These are phyloP conservation scores for Anguilla obscura DNA, from an alignment of 2,797 vertebrate species.

Conservation along the genomic window DNA sequence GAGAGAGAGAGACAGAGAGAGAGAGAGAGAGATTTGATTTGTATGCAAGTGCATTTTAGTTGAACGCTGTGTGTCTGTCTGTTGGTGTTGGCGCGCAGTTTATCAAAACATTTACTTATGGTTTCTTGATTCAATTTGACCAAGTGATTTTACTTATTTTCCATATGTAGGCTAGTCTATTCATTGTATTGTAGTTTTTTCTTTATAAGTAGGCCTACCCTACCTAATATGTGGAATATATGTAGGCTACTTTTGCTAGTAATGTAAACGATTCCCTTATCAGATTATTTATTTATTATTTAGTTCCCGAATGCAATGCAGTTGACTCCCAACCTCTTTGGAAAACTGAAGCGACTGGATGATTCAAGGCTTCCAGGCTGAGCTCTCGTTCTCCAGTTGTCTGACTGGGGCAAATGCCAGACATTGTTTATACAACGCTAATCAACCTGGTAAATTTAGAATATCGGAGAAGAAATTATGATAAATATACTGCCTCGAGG, in stretches of 20 bases:
- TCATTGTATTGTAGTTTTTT: neutral
- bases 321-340: conserved; percentile 54
- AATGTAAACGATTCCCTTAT: neutral
- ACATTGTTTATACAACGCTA: conserved; percentile 77
- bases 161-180: neutral
- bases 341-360: conserved; percentile 64
- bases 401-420: conserved; percentile 64
- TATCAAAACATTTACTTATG: neutral
- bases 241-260: neutral
- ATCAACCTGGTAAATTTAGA: conserved; percentile 80
- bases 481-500: conserved; percentile 73
- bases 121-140: neutral
- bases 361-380: conserved; percentile 62
- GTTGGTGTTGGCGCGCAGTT: neutral
- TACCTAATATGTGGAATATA: neutral
- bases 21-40: neutral
- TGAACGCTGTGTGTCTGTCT: neutral
- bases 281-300: neutral
- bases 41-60: too few relatives aligned
- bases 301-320: neutral
- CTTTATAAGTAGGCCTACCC: neutral
- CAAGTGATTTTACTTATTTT: neutral
- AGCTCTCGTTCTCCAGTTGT: conserved; percentile 56
- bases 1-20: too few relatives aligned
- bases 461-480: conserved; percentile 80